phyloP scores from a whole-genome alignment of 2,797 vertebrate genomes.

The Micromesistius poutassou region DNA sequence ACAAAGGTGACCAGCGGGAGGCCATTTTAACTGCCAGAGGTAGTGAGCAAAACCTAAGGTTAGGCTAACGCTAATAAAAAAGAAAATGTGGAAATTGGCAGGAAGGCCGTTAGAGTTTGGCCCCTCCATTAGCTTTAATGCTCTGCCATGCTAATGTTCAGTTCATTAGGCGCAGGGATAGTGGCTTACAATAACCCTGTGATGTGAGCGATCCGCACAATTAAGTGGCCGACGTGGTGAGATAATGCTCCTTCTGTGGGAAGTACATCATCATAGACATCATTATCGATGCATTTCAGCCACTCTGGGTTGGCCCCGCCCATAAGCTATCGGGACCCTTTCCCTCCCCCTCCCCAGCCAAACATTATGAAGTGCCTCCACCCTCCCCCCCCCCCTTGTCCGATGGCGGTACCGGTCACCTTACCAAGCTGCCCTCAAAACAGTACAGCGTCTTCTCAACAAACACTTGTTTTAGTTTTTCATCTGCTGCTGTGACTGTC shows the following conservation, averaged over 20 bases:
- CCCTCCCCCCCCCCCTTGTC: too few species aligned
- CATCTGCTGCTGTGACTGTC: slow-evolving; percentile 42
- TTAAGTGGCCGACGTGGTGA: slow-evolving; percentile 18
- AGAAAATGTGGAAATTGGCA: slow-evolving; percentile 4
- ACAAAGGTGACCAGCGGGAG: slow-evolving; percentile 50
- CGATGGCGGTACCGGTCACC: background rate
- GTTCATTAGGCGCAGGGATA: slow-evolving; percentile 2
- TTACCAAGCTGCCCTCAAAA: background rate
- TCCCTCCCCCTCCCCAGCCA: background rate
- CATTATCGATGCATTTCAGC: slow-evolving; percentile 13
- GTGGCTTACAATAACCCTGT: slow-evolving; percentile 5
- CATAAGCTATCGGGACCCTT: background rate
- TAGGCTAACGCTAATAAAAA: slow-evolving; percentile 14
- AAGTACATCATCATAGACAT: slow-evolving; percentile 9
- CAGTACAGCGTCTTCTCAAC: slow-evolving; percentile 24
- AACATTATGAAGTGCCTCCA: background rate
- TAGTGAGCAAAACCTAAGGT: slow-evolving; percentile 15
- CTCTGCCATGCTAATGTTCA: background rate
- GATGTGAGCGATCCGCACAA: slow-evolving; percentile 31
- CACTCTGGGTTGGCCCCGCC: background rate
- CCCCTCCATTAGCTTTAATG: slow-evolving; percentile 13
- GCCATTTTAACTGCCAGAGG: slow-evolving; percentile 36
- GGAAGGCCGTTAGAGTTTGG: background rate
- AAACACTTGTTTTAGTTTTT: slow-evolving; percentile 47
- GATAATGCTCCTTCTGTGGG: slow-evolving; percentile 21